A percentile compares a stretch with the other conserved stretches of the same genome.
Conservation (phyloP, 2,113 vertebrate species). For the Lepus americanus region DNA sequence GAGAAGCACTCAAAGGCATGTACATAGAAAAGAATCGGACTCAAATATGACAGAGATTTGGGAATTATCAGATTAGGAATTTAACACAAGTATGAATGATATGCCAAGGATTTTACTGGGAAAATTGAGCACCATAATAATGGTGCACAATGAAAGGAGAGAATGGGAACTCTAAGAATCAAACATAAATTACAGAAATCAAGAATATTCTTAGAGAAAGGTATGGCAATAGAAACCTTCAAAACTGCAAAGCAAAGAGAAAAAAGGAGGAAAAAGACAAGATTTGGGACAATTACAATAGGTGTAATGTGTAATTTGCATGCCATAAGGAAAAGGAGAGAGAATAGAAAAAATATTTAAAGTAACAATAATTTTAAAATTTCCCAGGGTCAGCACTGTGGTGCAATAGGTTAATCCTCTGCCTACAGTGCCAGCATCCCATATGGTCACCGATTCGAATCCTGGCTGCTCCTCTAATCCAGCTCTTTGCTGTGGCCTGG, state of each 20-base stretch:
- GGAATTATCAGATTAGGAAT: not conserved
- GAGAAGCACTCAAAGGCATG: not conserved
- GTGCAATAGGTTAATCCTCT: too few relatives aligned
- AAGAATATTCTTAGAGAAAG: not conserved
- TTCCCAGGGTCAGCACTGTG: not conserved
- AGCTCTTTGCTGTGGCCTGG: too few relatives aligned
- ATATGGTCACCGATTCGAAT: too few relatives aligned
- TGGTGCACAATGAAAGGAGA: not conserved
- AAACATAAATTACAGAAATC: not conserved
- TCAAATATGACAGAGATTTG: not conserved
- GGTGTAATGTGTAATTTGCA: not conserved
- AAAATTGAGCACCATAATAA: conserved; percentile 5
- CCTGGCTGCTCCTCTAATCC: too few relatives aligned
- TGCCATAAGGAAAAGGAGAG: not conserved
- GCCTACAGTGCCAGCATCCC: too few relatives aligned
- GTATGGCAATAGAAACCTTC: not conserved
- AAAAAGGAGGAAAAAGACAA: not conserved
- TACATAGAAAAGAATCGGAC: not conserved
- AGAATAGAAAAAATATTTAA: not conserved
- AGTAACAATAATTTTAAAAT: not conserved
- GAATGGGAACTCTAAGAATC: not conserved
- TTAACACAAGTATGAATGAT: conserved; percentile 1
- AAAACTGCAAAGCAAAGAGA: not conserved
- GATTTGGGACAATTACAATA: not conserved
- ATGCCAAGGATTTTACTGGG: not conserved